Conservation (phyloP, 2,113 vertebrate species). For the Hyla sarda region DNA sequence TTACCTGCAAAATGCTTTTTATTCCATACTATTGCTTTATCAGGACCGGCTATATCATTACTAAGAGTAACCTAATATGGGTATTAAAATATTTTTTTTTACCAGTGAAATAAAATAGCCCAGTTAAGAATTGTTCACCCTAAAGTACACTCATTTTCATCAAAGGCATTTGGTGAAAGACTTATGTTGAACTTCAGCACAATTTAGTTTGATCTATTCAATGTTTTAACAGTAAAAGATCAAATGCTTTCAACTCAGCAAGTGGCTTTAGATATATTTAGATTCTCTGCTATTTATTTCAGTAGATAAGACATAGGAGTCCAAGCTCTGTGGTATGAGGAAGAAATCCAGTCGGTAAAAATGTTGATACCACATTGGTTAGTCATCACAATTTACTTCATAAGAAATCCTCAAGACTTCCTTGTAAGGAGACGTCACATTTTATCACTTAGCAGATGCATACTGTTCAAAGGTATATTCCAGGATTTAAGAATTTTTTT, state of each 20-base stretch:
- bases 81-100: not conserved
- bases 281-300: conserved; percentile 18
- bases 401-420: not conserved
- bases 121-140: not conserved
- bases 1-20: not conserved
- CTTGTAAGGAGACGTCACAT: not conserved
- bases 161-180: not conserved
- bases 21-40: too few relatives aligned
- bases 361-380: not conserved
- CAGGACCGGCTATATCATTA: not conserved
- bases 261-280: conserved; percentile 20
- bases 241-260: conserved; percentile 36
- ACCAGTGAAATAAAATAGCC: not conserved
- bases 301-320: conserved; percentile 15
- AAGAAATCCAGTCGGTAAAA: conserved; percentile 2
- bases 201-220: conserved; percentile 17
- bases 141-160: not conserved
- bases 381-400: not conserved
- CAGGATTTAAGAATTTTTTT: too few relatives aligned
- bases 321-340: not conserved
- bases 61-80: not conserved
- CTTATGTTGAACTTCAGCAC: conserved; percentile 13
- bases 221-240: conserved; percentile 26
- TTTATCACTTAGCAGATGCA: not conserved
- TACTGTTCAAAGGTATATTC: too few relatives aligned